Conservation (phyloP, 2,888 invertebrate species). For the Sphaerophoria rueppellii region DNA sequence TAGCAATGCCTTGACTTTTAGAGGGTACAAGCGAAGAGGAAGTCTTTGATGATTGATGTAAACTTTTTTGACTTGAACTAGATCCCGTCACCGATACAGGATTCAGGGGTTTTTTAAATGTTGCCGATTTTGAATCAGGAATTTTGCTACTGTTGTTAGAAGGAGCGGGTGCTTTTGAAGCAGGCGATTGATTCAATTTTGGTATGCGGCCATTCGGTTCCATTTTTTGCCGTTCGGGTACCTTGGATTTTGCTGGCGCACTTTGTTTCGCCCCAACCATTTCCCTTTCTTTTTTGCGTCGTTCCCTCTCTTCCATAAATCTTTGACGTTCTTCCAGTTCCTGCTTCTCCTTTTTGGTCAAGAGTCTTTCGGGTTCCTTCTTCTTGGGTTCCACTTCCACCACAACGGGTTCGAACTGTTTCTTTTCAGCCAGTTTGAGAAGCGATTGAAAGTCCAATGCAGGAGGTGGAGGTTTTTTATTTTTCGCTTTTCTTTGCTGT, state of each 20-base stretch:
- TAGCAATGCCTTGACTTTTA: slow-evolving; percentile 31
- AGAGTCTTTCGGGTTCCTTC: slow-evolving; percentile 87
- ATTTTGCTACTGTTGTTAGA: slow-evolving; percentile 59
- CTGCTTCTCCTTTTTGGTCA: slow-evolving; percentile 91
- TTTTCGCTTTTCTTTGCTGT: slow-evolving; percentile 83
- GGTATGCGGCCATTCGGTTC: slow-evolving; percentile 83
- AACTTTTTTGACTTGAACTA: slow-evolving; percentile 48
- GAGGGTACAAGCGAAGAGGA: slow-evolving; percentile 28
- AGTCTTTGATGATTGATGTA: slow-evolving; percentile 20
- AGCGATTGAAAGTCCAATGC: slow-evolving; percentile 91
- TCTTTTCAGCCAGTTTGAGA: slow-evolving; percentile 91
- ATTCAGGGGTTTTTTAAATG: slow-evolving; percentile 68
- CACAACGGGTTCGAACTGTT: slow-evolving; percentile 90
- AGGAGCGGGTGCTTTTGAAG: slow-evolving; percentile 46
- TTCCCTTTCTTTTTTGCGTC: slow-evolving; percentile 80
- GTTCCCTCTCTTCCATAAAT: slow-evolving; percentile 84
- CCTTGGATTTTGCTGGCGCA: slow-evolving; percentile 34
- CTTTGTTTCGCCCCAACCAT: slow-evolving; percentile 73
- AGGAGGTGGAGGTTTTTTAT: slow-evolving; percentile 85
- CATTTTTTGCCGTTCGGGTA: slow-evolving; percentile 74
- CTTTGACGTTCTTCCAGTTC: slow-evolving; percentile 89
- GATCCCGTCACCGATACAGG: slow-evolving; percentile 5
- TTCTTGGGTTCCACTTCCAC: slow-evolving; percentile 82
- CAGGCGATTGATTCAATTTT: slow-evolving; percentile 80
- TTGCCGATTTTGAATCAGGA: slow-evolving; percentile 77